Conservation (phyloP, 2,888 invertebrate species). For the Caenorhabditis japonica region DNA sequence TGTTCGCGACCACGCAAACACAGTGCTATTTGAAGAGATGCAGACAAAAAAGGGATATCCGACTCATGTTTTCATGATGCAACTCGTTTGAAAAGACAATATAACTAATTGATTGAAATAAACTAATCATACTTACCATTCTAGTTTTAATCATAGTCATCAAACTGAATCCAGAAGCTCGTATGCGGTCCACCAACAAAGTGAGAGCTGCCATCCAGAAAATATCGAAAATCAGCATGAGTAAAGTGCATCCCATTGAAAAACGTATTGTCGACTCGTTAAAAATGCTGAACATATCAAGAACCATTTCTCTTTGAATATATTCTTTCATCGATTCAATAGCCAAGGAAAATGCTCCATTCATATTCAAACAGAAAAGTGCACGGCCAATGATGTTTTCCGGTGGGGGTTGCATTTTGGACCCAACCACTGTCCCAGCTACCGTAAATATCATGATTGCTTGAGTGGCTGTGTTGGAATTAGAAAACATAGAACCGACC, state of each 20-base stretch:
- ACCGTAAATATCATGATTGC: slow-evolving; percentile 51
- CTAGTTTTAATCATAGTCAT: slow-evolving; percentile 21
- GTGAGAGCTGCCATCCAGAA: slow-evolving; percentile 50
- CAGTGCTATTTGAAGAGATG: no score
- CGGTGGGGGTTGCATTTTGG: slow-evolving; percentile 32
- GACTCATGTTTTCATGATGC: no score
- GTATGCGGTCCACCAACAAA: slow-evolving; percentile 46
- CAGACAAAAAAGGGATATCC: no score
- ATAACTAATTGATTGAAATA: no score
- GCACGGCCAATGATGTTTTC: slow-evolving; percentile 47
- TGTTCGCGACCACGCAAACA: no score
- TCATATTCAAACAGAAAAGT: slow-evolving; percentile 43
- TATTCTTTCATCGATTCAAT: slow-evolving; percentile 61
- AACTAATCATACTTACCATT: slow-evolving; percentile 3
- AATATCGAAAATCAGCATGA: slow-evolving; percentile 73
- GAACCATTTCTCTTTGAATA: slow-evolving; percentile 57
- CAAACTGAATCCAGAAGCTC: slow-evolving; percentile 50
- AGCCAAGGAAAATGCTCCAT: slow-evolving; percentile 47
- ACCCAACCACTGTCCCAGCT: slow-evolving; percentile 29
- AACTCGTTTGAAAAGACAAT: no score
- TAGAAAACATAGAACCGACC: slow-evolving; percentile 54
- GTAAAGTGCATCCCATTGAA: slow-evolving; percentile 66
- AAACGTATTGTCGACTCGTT: slow-evolving; percentile 51
- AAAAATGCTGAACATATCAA: slow-evolving; percentile 55
- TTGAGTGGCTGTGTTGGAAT: slow-evolving; percentile 60